phyloP scores from a whole-genome alignment of 2,797 vertebrate genomes.

The Melopsittacus undulatus region DNA sequence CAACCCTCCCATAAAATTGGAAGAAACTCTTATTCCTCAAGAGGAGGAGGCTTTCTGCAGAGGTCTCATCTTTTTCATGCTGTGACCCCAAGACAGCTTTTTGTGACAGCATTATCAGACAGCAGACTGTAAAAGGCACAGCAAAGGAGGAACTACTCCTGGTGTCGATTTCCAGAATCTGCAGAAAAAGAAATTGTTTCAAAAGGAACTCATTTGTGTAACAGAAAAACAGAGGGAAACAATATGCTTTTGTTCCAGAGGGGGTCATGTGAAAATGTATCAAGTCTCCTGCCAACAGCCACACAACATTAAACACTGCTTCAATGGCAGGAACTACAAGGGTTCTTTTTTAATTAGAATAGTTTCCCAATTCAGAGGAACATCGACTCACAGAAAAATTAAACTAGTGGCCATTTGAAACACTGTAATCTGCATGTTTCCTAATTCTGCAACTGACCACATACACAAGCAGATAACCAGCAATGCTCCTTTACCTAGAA shows the following conservation, averaged over 20 bases:
- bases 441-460: background rate
- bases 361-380: slow-evolving; percentile 57
- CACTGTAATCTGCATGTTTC: background rate
- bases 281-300: slow-evolving; percentile 55
- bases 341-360: slow-evolving; percentile 50
- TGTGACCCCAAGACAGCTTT: background rate
- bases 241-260: slow-evolving; percentile 61
- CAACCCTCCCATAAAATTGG: background rate
- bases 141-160: slow-evolving; percentile 16
- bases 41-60: background rate
- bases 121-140: background rate
- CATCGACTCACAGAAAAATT: slow-evolving; percentile 48
- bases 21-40: background rate
- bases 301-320: slow-evolving; percentile 65
- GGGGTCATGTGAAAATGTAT: slow-evolving; percentile 63
- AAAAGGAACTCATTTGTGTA: slow-evolving; percentile 51
- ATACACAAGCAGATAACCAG: background rate
- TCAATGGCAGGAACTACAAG: slow-evolving; percentile 47
- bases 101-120: background rate
- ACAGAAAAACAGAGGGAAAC: slow-evolving; percentile 52
- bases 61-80: background rate
- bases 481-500: background rate
- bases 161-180: slow-evolving; percentile 41
- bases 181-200: slow-evolving; percentile 44
- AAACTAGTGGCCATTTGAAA: slow-evolving; percentile 34